Evolutionary conservation across 2,888 invertebrate species (phyloP), one percentile per base, ranked within the genome.

Genomic region (Stenchaetothrips biformis): DNA sequence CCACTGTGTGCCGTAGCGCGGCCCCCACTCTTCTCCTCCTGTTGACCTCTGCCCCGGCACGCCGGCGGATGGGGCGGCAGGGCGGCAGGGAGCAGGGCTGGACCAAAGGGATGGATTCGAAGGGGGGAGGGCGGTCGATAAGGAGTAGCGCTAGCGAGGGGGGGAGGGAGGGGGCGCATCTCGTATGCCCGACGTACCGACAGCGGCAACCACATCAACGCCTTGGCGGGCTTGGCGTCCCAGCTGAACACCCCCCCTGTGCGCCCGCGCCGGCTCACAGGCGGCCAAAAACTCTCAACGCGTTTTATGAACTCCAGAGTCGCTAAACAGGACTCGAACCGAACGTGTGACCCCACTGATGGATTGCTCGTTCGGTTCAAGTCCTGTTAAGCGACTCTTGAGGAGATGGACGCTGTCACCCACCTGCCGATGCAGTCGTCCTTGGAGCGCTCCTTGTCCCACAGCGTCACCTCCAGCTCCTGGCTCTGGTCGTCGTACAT

Each of bases 401-500:
- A n/a, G n/a, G n/a, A n/a, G n/a, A n/a, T n/a, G n/a, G n/a, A n/a
- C n/a, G n/a, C n/a, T n/a, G 37, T 53, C n/a, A 81, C 85, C 85
- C 87, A 91, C 92, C 93, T 92, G 85, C 96, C 96, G 88, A 97
- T 92, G 85, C 94, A 92, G 85, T 95, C 95, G 86, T 96, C 96
- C 84, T 93, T 93, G n/a, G 93, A 92, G 83, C 92, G 90, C 85
- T 95, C 95, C 84, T 95, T 94, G 85, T 96, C 95, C 93, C 95
- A 97, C 0, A 98, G 92, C 0, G 95, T 94, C 81, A 99, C 92
- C 87, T 99, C 97, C 48, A 99, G 88, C 81, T 93, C 91, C 87
- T 97, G 97, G 80, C 95, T 95, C 84, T 95, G 92, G 84, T 97
- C 97, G 85, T 98, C 97, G 87, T 95, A 99, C 9, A 99, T 89